Evolutionary conservation across 2,888 invertebrate species (phyloP).

Genomic region (Octonoba sinensis): DNA sequence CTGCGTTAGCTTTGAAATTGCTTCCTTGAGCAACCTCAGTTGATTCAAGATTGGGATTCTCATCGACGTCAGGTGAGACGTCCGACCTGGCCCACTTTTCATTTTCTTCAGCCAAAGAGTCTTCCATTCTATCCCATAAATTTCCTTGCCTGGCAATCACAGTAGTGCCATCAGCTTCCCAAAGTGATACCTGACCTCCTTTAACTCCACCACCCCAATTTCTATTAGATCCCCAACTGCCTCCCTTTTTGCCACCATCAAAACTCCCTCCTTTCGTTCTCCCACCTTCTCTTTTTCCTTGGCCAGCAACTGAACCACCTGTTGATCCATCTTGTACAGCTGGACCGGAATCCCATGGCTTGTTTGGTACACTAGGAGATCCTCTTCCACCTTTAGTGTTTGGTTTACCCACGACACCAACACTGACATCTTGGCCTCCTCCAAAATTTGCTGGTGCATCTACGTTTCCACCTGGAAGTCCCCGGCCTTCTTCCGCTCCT

Average conservation of each 20-base stretch:
- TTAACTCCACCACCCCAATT: slow-evolving; percentile 6
- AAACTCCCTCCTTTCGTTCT: slow-evolving; percentile 2
- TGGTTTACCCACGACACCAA: neutral
- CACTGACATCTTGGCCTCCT: neutral
- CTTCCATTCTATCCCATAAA: slow-evolving; percentile 2
- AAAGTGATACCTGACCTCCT: slow-evolving; percentile 16
- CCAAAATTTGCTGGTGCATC: neutral
- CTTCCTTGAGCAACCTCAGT: too few species aligned
- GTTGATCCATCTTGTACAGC: neutral
- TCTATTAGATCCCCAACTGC: neutral
- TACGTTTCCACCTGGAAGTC: neutral
- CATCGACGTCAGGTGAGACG: neutral
- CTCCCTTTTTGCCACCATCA: neutral
- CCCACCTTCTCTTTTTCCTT: slow-evolving; percentile 1
- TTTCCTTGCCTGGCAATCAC: neutral
- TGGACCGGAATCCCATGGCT: too few species aligned
- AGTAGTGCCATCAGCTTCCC: slow-evolving; percentile 19
- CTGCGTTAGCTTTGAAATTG: too few species aligned
- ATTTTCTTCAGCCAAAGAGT: neutral
- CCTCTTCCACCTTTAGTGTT: too few species aligned
- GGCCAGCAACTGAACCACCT: neutral
- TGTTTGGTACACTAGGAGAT: too few species aligned
- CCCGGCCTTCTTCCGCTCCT: neutral
- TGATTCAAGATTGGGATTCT: too few species aligned
- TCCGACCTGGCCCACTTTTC: neutral